A percentile compares a stretch with the other conserved stretches of the same genome.
These are phyloP conservation scores for Oryzias dopingdopingensis DNA, from an alignment of 2,797 vertebrate species.

Conservation along the genomic window DNA sequence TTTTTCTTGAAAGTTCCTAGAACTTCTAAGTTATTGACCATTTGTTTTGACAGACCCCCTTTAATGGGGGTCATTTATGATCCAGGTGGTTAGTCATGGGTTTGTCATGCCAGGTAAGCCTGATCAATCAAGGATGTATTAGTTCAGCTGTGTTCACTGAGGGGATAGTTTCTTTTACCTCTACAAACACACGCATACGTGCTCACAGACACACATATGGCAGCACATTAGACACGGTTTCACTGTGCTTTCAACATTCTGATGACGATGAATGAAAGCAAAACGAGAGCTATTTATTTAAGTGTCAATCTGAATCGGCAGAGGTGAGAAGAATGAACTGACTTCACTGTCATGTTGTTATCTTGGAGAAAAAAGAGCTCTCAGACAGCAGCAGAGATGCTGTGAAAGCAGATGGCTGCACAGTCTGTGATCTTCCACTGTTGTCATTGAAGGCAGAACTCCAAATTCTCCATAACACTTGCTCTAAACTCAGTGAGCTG, in stretches of 20 bases:
- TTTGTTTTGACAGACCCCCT: too few relatives aligned
- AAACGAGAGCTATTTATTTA: slow-evolving; percentile 28
- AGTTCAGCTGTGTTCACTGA: too few relatives aligned
- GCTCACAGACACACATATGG: too few relatives aligned
- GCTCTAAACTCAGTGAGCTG: neutral
- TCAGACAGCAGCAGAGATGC: slow-evolving; percentile 44
- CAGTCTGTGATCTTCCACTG: slow-evolving; percentile 45
- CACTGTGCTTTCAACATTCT: neutral
- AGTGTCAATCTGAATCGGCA: slow-evolving; percentile 23
- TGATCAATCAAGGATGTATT: too few relatives aligned
- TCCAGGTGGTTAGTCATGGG: too few relatives aligned
- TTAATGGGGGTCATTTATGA: too few relatives aligned
- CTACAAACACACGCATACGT: too few relatives aligned
- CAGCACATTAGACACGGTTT: too few relatives aligned
- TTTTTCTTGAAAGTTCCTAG: too few relatives aligned
- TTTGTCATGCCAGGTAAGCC: too few relatives aligned
- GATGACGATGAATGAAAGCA: neutral
- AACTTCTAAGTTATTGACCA: too few relatives aligned
- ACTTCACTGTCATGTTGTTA: slow-evolving; percentile 47
- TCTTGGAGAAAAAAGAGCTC: slow-evolving; percentile 23
- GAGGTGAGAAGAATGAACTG: slow-evolving; percentile 45
- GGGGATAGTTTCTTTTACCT: too few relatives aligned
- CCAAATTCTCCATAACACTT: slow-evolving; percentile 18
- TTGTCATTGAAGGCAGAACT: slow-evolving; percentile 15
- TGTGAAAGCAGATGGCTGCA: slow-evolving; percentile 57